phyloP scores from a whole-genome alignment of 2,113 vertebrate species.

The Antennarius striatus region DNA sequence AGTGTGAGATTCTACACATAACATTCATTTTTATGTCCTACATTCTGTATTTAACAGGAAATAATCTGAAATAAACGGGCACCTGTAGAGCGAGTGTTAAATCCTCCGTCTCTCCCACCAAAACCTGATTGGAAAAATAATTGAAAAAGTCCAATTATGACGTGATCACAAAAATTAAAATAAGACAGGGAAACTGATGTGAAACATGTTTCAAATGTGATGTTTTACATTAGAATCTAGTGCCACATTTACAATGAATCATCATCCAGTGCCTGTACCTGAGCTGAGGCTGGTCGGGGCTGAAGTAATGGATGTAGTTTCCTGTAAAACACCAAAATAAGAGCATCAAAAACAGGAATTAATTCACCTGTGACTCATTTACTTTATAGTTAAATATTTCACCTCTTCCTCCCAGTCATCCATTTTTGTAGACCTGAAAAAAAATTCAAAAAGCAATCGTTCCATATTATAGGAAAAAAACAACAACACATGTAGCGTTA shows the following conservation, averaged over 20 bases:
- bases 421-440: constrained; percentile 31
- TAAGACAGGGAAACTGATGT: too few species aligned
- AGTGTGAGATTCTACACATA: too few species aligned
- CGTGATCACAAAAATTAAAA: too few species aligned
- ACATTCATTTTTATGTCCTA: too few species aligned
- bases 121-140: constrained; percentile 20
- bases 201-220: too few species aligned
- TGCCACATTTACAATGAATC: not conserved
- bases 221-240: too few species aligned
- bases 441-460: too few species aligned
- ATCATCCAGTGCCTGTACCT: not conserved
- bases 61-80: not conserved
- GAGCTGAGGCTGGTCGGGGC: not conserved
- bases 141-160: too few species aligned
- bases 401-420: constrained; percentile 62
- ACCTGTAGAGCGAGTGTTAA: constrained; percentile 56
- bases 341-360: not conserved
- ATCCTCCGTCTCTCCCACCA: constrained; percentile 55
- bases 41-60: too few species aligned
- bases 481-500: too few species aligned
- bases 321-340: not conserved
- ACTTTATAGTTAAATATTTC: not conserved
- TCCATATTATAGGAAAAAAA: too few species aligned
- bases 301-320: not conserved
- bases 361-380: too few species aligned